Conservation (phyloP, 2,888 invertebrate genomes). For the Eupelmus urozonus region DNA sequence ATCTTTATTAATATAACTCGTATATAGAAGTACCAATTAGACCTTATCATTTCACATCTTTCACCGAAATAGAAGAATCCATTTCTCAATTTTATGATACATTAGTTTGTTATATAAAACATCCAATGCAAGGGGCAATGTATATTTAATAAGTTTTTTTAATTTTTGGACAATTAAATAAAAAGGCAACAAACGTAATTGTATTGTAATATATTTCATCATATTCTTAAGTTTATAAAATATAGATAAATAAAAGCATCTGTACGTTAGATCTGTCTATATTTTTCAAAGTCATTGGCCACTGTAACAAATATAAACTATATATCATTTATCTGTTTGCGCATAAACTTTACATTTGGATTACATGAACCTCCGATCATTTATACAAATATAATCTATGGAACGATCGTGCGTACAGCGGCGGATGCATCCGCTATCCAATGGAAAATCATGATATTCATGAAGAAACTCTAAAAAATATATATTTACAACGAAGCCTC, state of each 20-base stretch:
- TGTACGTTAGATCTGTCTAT: slow-evolving; percentile 12
- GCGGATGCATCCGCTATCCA: not conserved
- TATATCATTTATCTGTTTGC: slow-evolving; percentile 5
- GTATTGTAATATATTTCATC: slow-evolving; percentile 36
- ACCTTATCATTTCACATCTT: too few relatives aligned
- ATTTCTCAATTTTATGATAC: too few relatives aligned
- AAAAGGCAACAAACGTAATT: not conserved
- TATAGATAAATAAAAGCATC: slow-evolving; percentile 45
- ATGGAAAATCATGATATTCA: slow-evolving; percentile 16
- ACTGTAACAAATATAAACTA: slow-evolving; percentile 52
- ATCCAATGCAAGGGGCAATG: too few relatives aligned
- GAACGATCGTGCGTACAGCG: not conserved
- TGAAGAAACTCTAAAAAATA: slow-evolving; percentile 14
- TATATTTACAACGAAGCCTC: slow-evolving; percentile 41
- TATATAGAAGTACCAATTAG: too few relatives aligned
- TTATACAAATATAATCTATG: slow-evolving; percentile 35
- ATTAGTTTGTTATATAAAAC: too few relatives aligned
- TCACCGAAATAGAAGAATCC: not conserved
- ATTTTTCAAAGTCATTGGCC: slow-evolving; percentile 38
- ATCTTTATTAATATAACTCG: too few relatives aligned
- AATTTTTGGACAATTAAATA: too few relatives aligned
- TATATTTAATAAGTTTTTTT: too few relatives aligned
- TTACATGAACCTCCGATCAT: not conserved
- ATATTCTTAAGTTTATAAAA: slow-evolving; percentile 31
- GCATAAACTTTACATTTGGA: slow-evolving; percentile 7